Evolutionary conservation across 2,113 vertebrate species (phyloP).

Genomic region (Nansenia antarctica): DNA sequence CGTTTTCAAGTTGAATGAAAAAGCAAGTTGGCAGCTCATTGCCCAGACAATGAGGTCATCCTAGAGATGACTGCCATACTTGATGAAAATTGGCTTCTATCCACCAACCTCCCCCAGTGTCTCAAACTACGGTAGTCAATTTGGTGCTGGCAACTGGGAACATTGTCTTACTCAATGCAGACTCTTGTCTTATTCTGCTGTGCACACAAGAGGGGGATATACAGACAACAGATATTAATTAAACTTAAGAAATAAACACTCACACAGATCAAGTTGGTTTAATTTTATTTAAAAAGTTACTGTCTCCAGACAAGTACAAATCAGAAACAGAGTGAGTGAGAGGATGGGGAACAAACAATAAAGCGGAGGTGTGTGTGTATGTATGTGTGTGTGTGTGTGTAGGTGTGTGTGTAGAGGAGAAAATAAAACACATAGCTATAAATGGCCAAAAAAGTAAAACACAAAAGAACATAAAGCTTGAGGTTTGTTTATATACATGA

Average conservation of each 20-base stretch:
- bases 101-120: too few species aligned
- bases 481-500: conserved; percentile 84
- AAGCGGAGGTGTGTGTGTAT: conserved; percentile 86
- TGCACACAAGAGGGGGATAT: not conserved
- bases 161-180: too few species aligned
- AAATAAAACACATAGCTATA: conserved; percentile 84
- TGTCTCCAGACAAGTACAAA: conserved; percentile 99
- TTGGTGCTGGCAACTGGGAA: too few species aligned
- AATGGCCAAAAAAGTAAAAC: conserved; percentile 86
- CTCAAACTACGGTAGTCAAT: too few species aligned
- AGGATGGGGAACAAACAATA: conserved; percentile 95
- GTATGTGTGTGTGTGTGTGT: conserved; percentile 75
- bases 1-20: too few species aligned
- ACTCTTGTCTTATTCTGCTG: too few species aligned
- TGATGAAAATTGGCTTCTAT: too few species aligned
- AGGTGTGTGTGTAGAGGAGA: conserved; percentile 77
- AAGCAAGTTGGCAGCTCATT: too few species aligned
- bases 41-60: too few species aligned
- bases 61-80: too few species aligned
- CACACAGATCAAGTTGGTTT: conserved; percentile 85
- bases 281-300: conserved; percentile 99
- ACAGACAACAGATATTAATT: not conserved
- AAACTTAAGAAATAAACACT: not conserved
- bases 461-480: conserved; percentile 87
- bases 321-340: conserved; percentile 99